phyloP scores from a whole-genome alignment of 2,888 invertebrate genomes.

The Thymelicus lineola region DNA sequence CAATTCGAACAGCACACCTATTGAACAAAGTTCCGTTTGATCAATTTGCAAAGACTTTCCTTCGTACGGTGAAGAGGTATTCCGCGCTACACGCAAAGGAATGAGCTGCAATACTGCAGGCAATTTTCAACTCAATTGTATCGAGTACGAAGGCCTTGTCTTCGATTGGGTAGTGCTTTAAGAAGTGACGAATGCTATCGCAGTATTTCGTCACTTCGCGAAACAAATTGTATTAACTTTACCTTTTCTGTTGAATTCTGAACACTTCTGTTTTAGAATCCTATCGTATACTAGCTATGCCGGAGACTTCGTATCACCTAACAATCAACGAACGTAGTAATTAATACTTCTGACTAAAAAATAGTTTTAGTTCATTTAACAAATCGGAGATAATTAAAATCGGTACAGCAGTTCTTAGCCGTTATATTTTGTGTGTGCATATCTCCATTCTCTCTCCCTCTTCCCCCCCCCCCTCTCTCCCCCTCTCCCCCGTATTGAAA shows the following conservation, averaged over 20 bases:
- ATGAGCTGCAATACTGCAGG: conserved; percentile 40
- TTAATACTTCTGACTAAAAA: no score
- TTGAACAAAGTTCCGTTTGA: conserved; percentile 45
- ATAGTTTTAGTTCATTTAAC: no score
- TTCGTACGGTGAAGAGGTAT: conserved; percentile 39
- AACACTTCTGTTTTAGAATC: conserved; percentile 9
- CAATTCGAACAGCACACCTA: conserved; percentile 35
- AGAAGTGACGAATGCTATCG: conserved; percentile 27
- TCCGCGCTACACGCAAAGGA: conserved; percentile 41
- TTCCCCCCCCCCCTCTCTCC: no score
- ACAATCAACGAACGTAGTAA: no score
- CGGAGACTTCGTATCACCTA: no score
- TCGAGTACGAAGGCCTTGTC: neutral
- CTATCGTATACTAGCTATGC: no score
- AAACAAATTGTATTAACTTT: conserved; percentile 27
- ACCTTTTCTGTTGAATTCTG: conserved; percentile 16
- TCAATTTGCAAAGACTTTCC: conserved; percentile 45
- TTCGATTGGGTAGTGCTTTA: conserved; percentile 10
- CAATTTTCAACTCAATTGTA: conserved; percentile 33
- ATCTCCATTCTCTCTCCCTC: no score
- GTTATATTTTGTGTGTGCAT: no score
- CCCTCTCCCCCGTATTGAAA: no score
- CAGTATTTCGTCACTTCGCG: conserved; percentile 35
- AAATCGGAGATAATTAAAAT: no score
- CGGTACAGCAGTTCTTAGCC: no score